Base-by-base conservation (phyloP, 2,888 invertebrate genomes). In the Pammene aurita region DNA sequence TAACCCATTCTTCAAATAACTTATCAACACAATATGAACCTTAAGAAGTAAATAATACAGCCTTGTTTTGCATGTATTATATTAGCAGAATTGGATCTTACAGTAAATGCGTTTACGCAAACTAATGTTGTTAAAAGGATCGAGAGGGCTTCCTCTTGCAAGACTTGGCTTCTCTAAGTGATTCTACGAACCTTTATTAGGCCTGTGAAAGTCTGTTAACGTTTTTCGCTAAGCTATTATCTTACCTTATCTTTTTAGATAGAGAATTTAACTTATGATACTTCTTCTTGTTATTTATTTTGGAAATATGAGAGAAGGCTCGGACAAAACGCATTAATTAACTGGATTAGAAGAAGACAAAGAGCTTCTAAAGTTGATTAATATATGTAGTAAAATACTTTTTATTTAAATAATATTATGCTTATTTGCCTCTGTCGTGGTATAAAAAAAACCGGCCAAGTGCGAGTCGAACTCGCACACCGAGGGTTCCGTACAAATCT, bases 71-170 rank as follows among this genome's bases (percentile, higher is more conserved):
- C 16, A 38, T 35, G 16, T n/a, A 26, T n/a, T n/a, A 9, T 38
- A 38, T 7, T 9, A 6, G 1, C 13, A 42, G 11, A 42, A 11
- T 11, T 42, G 42, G 42, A 42, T 42, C 13, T 10, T 13, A 11
- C 9, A 1, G 10, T 11, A 38, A 38, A 38, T 60, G 58, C 44
- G 44, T 58, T n/a, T 41, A 42, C 48, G 16, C 41, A 41, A 62
- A 62, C 18, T 62, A 16, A 38, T 61, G 50, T 62, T 58, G 48
- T 52, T 52, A 38, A 61, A 61, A 18, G 50, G 62, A 52, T 62
- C 52, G 52, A 41, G 61, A 35, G 50, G 48, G 7, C 35, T 18
- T 13, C 7, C 16, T 26, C 26, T 34, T n/a, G 0, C 9, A 5
- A 18, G 11, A 41, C 11, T 16, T 50, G 5, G 18, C 10, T 54